Evolutionary conservation across 92 coral and sea anemone species (phyloP).

Genomic region (Heteractis magnifica): DNA sequence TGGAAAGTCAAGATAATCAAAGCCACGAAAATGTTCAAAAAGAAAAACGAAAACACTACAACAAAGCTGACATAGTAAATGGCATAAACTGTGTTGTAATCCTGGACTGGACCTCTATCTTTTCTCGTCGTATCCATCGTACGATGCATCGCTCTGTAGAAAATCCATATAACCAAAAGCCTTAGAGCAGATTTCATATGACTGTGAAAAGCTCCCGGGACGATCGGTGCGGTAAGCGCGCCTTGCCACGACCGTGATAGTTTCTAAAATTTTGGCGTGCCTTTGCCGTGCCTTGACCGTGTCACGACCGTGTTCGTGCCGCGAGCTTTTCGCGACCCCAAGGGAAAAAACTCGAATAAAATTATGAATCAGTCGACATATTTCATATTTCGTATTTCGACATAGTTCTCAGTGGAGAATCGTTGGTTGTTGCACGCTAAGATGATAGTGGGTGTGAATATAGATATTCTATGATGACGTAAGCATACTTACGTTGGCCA

Average conservation of each 20-base stretch:
- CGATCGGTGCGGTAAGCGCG: no score
- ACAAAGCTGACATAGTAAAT: constrained; percentile 89
- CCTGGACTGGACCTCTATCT: constrained; percentile 71
- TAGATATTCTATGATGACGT: not conserved
- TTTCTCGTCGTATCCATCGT: constrained; percentile 84
- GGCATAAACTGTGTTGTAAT: constrained; percentile 80
- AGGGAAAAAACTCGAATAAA: no score
- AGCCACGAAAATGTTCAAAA: constrained; percentile 97
- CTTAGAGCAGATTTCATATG: no score
- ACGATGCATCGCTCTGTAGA: constrained; percentile 80
- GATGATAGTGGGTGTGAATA: not conserved
- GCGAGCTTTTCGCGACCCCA: no score
- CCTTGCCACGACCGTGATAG: no score
- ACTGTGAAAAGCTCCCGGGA: no score
- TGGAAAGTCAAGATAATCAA: constrained; percentile 96
- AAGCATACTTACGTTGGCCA: constrained; percentile 82
- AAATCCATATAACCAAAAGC: not conserved
- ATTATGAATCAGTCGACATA: no score
- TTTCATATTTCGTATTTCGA: no score
- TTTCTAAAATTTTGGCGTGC: no score
- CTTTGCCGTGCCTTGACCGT: no score
- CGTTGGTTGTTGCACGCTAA: not conserved
- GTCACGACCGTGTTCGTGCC: no score
- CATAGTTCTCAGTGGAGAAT: not conserved
- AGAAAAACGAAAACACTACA: constrained; percentile 95